Conservation (phyloP, 1,140 invertebrate genomes). For the Polyergus mexicanus region DNA sequence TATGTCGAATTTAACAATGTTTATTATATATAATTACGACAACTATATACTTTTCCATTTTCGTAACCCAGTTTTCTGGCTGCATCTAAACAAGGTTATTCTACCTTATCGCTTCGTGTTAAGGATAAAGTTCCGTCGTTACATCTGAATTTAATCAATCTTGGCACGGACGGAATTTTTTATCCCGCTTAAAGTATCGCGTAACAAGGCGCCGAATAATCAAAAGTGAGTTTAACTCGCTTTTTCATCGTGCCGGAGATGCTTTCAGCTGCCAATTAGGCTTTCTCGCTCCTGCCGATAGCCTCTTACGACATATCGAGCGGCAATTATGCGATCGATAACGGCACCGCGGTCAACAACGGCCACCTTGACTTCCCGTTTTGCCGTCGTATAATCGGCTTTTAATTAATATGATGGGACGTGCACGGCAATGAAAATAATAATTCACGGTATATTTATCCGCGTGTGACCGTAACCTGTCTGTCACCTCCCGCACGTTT, state of each 20-base stretch:
- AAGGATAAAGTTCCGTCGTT: slow-evolving; percentile 46
- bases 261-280: slow-evolving; percentile 23
- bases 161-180: slow-evolving; percentile 36
- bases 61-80: slow-evolving; percentile 35
- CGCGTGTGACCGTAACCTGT: slow-evolving; percentile 32
- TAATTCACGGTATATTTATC: slow-evolving; percentile 68
- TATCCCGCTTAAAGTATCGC: slow-evolving; percentile 45
- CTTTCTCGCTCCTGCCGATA: slow-evolving; percentile 1
- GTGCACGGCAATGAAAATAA: slow-evolving; percentile 44
- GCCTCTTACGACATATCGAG: slow-evolving; percentile 14
- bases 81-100: slow-evolving; percentile 41
- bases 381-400: slow-evolving; percentile 20
- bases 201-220: slow-evolving; percentile 15
- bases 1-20: slow-evolving; percentile 38
- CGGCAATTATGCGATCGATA: neutral
- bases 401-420: slow-evolving; percentile 57
- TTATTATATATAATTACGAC: slow-evolving; percentile 39
- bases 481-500: slow-evolving; percentile 23
- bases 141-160: slow-evolving; percentile 41
- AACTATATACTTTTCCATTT: slow-evolving; percentile 18
- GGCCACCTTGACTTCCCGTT: neutral
- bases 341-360: neutral
- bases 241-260: neutral
- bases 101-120: slow-evolving; percentile 11
- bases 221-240: slow-evolving; percentile 45